A percentile compares a stretch with the other conserved stretches of the same genome.
Evolutionary conservation across 1,140 invertebrate species (phyloP).

Genomic region (Drosophila virilis): DNA sequence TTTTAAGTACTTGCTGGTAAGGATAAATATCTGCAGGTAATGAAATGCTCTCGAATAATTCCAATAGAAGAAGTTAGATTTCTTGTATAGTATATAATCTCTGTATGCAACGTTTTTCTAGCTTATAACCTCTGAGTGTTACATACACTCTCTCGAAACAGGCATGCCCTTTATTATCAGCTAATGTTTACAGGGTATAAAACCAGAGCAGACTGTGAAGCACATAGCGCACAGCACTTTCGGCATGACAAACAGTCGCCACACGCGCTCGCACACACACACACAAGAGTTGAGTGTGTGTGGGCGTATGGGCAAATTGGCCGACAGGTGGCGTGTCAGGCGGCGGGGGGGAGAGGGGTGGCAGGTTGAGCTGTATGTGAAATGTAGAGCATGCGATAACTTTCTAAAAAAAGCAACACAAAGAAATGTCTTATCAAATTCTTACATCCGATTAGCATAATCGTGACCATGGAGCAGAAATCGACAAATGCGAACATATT

Average conservation of each 20-base stretch:
- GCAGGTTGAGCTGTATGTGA: slow-evolving; percentile 23
- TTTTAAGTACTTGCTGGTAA: too few relatives aligned
- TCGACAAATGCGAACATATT: slow-evolving; percentile 5
- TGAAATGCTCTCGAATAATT: neutral
- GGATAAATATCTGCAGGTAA: too few relatives aligned
- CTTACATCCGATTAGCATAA: slow-evolving; percentile 68
- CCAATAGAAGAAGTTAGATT: too few relatives aligned
- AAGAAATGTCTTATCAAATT: slow-evolving; percentile 56
- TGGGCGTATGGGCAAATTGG: slow-evolving; percentile 33
- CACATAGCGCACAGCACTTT: slow-evolving; percentile 14
- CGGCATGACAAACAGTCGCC: slow-evolving; percentile 47
- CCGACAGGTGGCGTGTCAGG: neutral
- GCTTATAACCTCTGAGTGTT: too few relatives aligned
- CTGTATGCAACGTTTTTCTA: too few relatives aligned
- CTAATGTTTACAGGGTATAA: neutral
- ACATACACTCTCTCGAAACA: too few relatives aligned
- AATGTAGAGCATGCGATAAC: slow-evolving; percentile 74
- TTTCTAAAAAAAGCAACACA: slow-evolving; percentile 56
- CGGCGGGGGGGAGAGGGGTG: neutral
- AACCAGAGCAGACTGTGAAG: slow-evolving; percentile 30
- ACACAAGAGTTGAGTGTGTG: slow-evolving; percentile 9
- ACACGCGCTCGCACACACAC: slow-evolving; percentile 22
- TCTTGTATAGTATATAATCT: too few relatives aligned
- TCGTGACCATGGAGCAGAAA: slow-evolving; percentile 53
- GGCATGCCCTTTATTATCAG: neutral